Conservation (phyloP, 2,797 vertebrate species). For the Eulemur mongoz region DNA sequence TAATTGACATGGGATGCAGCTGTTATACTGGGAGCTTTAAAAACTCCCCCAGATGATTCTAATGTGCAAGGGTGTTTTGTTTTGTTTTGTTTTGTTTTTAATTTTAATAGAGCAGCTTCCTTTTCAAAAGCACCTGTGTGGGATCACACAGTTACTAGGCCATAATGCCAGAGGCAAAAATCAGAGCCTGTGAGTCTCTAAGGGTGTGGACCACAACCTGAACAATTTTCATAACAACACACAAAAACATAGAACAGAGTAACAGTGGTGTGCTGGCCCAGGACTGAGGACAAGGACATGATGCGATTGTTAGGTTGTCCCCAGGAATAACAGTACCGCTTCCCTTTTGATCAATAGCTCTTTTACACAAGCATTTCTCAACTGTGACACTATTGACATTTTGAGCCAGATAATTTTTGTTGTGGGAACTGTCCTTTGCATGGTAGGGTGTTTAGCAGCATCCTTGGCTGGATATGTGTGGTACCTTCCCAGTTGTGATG, state of each 20-base stretch:
- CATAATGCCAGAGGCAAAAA: not conserved
- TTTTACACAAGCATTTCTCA: not conserved
- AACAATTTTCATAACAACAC: not conserved
- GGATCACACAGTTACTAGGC: not conserved
- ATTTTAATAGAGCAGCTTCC: not conserved
- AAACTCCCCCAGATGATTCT: conserved; percentile 11
- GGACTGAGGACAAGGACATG: not conserved
- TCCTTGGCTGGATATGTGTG: not conserved
- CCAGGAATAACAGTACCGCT: not conserved
- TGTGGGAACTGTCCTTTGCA: too few relatives aligned
- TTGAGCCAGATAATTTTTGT: not conserved
- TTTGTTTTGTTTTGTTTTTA: too few relatives aligned
- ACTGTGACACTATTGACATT: not conserved
- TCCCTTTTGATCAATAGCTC: not conserved
- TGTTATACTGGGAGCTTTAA: not conserved
- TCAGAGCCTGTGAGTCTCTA: not conserved
- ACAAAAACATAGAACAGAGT: not conserved
- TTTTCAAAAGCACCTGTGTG: not conserved
- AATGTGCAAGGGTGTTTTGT: not conserved
- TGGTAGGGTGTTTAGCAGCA: not conserved
- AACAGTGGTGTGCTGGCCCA: not conserved
- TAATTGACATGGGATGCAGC: not conserved
- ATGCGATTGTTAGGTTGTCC: not conserved
- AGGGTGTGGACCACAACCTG: not conserved
- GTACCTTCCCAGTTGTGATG: not conserved